Conservation (phyloP, 2,113 vertebrate species). For the Laticauda laticaudata region DNA sequence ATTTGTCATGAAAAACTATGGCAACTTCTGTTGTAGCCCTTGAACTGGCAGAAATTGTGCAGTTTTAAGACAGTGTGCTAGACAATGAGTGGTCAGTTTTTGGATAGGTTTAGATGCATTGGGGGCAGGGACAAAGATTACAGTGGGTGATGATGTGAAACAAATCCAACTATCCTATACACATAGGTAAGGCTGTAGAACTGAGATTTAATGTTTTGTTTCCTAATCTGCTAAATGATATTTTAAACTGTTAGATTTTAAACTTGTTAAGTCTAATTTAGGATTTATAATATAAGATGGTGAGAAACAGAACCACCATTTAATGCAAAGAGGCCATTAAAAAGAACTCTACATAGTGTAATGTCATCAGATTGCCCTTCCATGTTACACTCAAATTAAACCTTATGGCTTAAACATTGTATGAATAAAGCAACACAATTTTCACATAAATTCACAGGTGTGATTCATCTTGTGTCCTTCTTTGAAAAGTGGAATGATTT, state of each 20-base stretch:
- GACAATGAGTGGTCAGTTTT: not conserved
- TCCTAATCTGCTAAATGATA: not conserved
- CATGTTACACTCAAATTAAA: not conserved
- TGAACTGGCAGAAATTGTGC: not conserved
- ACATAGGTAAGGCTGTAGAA: not conserved
- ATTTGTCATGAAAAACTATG: not conserved
- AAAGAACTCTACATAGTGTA: not conserved
- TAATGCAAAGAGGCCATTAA: not conserved
- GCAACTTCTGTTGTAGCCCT: not conserved
- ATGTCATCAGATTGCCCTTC: not conserved
- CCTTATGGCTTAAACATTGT: not conserved
- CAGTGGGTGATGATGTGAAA: not conserved
- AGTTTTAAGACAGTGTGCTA: not conserved
- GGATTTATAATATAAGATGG: not conserved
- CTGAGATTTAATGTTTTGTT: not conserved
- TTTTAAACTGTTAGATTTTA: not conserved
- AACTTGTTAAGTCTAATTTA: not conserved
- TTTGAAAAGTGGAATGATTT: not conserved
- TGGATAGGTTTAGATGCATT: not conserved
- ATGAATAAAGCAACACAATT: not conserved
- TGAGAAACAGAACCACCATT: not conserved
- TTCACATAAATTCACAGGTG: not conserved
- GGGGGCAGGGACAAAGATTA: not conserved
- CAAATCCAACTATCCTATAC: not conserved
- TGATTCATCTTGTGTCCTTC: not conserved